These are phyloP conservation scores for Tetramorium bicarinatum DNA, from an alignment of 2,888 invertebrate genomes.

Conservation along the genomic window DNA sequence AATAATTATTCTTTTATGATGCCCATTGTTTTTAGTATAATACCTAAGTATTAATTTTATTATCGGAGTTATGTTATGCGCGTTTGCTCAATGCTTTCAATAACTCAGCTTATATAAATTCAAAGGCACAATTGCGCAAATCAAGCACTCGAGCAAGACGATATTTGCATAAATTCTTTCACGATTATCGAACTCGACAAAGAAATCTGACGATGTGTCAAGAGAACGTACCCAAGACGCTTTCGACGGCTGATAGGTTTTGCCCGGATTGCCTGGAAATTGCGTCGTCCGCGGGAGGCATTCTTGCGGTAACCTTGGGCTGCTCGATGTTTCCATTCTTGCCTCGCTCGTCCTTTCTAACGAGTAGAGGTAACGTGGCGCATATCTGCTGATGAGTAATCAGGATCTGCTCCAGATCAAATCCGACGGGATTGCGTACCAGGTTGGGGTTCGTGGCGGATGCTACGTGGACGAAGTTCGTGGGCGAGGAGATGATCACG, in stretches of 20 bases:
- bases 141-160: conserved; percentile 23
- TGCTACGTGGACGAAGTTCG: conserved; percentile 83
- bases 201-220: conserved; percentile 36
- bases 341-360: conserved; percentile 44
- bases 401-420: conserved; percentile 64
- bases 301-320: conserved; percentile 27
- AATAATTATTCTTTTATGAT: not conserved
- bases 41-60: not conserved
- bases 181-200: conserved; percentile 32
- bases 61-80: not conserved
- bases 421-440: conserved; percentile 30
- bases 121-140: conserved; percentile 24
- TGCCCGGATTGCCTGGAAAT: conserved; percentile 55
- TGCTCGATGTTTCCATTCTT: conserved; percentile 29
- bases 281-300: conserved; percentile 34
- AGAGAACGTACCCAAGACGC: conserved; percentile 35
- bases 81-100: not conserved
- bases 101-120: not conserved
- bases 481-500: conserved; percentile 80
- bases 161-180: conserved; percentile 47
- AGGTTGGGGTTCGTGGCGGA: conserved; percentile 80
- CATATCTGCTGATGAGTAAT: conserved; percentile 81
- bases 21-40: not conserved
- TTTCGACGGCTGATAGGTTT: conserved; percentile 58
- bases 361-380: conserved; percentile 73